Conservation (phyloP, 2,113 vertebrate genomes). For the Coracopsis vasa region DNA sequence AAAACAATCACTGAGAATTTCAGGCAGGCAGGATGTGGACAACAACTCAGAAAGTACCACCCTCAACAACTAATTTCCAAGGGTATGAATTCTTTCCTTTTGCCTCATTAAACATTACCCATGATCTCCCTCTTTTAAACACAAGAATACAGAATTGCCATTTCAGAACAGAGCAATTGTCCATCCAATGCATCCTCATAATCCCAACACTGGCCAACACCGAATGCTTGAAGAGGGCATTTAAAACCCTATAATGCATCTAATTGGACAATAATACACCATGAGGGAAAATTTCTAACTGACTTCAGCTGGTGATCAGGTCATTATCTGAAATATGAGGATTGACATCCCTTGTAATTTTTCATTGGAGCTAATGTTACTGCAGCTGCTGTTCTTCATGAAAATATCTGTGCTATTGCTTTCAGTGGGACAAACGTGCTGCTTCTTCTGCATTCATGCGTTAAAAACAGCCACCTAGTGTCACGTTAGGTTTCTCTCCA, state of each 20-base stretch:
- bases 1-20: background rate
- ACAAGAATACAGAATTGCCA: background rate
- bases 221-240: background rate
- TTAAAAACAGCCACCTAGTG: background rate
- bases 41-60: background rate
- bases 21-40: background rate
- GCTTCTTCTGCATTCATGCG: background rate
- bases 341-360: constrained; percentile 15
- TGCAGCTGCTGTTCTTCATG: background rate
- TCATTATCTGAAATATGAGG: constrained; percentile 24
- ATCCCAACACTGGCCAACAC: background rate
- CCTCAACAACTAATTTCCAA: background rate
- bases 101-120: background rate
- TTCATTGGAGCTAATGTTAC: background rate
- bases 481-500: background rate
- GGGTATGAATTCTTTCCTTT: background rate
- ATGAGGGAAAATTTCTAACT: background rate
- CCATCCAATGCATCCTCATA: background rate
- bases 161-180: background rate
- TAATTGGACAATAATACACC: background rate
- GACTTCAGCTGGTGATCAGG: background rate
- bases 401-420: constrained; percentile 2
- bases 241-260: background rate
- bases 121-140: background rate
- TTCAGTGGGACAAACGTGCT: constrained; percentile 9